These are phyloP conservation scores for Drosophila parvula DNA, from an alignment of 1,140 invertebrate species.

Conservation along the genomic window DNA sequence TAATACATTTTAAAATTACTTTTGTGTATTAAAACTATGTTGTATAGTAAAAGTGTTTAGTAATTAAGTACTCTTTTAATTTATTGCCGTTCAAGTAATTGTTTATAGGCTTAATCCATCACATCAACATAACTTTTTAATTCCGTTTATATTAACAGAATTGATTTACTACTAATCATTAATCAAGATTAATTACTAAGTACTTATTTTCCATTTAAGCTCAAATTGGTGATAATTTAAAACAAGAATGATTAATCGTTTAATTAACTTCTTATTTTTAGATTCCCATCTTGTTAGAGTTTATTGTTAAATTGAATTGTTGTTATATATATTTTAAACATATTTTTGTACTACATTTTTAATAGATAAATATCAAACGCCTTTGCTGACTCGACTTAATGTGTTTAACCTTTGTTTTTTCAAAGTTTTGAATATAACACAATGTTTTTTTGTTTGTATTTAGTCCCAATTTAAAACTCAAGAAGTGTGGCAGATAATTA, in stretches of 20 bases:
- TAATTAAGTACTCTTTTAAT: not conserved
- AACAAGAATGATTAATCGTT: no score
- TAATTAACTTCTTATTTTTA: not conserved
- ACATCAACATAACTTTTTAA: not conserved
- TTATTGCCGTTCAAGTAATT: not conserved
- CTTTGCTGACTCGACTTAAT: no score
- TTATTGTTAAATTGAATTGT: not conserved
- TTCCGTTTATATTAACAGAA: not conserved
- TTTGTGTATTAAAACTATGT: no score
- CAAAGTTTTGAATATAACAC: no score
- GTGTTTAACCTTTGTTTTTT: no score
- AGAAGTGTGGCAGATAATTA: not conserved
- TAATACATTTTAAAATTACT: no score
- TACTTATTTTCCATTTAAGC: not conserved
- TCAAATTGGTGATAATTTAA: no score
- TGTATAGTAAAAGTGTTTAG: no score
- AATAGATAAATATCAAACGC: no score
- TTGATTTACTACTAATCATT: not conserved
- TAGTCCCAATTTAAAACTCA: no score
- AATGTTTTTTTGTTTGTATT: not conserved
- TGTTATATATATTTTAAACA: not conserved
- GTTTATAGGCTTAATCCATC: not conserved
- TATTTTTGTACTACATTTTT: no score
- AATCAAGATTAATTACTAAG: not conserved
- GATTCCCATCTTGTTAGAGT: not conserved